Base-by-base conservation (phyloP, 2,113 vertebrate genomes). In the Taxidea taxus region DNA sequence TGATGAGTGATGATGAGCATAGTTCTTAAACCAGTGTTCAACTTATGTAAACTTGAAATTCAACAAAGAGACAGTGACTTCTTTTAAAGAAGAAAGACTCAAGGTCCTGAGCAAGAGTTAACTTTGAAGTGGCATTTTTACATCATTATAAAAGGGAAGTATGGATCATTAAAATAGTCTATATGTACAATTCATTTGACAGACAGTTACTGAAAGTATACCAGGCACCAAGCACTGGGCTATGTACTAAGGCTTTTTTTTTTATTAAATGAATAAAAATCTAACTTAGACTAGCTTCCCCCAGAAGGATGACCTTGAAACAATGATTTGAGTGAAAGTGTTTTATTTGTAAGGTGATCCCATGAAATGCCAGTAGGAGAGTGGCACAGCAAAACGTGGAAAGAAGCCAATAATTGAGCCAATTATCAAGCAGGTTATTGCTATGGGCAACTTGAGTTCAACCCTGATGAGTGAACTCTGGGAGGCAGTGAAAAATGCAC, bases 41-140 rank as follows among this genome's bases (percentile, higher is more conserved):
- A 84, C 88, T 95, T 93, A 66, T 29, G 31, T 94, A 74, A 72
- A 68, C 6, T 60, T 60, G n/a, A 74, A 87, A 81, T 85, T 8
- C 44, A 72, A 23, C 44, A 29, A 74, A 80, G 18, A 54, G 42
- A 75, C 0, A 11, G 2, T 80, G 23, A 82, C 44, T 64, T 4
- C 29, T 87, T 89, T 91, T 84, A 25, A 77, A 85, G 34, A 86
- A 94, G 60, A 90, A 84, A 81, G 62, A 58, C 13, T 44, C 11
- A 58, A 80, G 34, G 25, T 91, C 23, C 27, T 58, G 29, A 1
- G 12, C 37, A 78, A 75, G 10, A 42, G 5, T 90, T 85, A 81
- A 95, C 44, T 82, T 94, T 72, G 64, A 20, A 85, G 42, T 94
- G 34, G 16, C 31, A 86, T 49, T 87, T 89, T 92, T 87, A 39